Evolutionary conservation across 2,888 invertebrate genomes (phyloP).

Genomic region (Sarcophaga subvicina): DNA sequence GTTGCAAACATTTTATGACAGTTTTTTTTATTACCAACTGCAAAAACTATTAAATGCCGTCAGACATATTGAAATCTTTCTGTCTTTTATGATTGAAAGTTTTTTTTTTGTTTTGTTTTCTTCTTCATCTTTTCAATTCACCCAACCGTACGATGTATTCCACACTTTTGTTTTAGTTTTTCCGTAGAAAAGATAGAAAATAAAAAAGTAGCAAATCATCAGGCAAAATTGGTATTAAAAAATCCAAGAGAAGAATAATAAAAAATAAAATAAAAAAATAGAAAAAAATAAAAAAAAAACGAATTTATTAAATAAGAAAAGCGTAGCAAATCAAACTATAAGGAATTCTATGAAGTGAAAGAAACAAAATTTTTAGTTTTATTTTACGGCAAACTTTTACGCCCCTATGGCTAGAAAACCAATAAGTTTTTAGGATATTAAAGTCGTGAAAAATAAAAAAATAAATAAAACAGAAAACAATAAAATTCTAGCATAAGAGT

Average conservation of each 20-base stretch:
- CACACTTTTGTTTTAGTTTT: slow-evolving; percentile 52
- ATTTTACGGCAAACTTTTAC: slow-evolving; percentile 65
- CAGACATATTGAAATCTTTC: slow-evolving; percentile 65
- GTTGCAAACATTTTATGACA: slow-evolving; percentile 68
- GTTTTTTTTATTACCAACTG: slow-evolving; percentile 59
- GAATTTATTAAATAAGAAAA: slow-evolving; percentile 5
- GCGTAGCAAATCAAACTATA: slow-evolving; percentile 51
- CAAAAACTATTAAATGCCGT: slow-evolving; percentile 66
- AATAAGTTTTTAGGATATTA: slow-evolving; percentile 66
- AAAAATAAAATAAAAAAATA: slow-evolving; percentile 48
- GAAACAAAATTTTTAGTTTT: slow-evolving; percentile 50
- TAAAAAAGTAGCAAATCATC: slow-evolving; percentile 57
- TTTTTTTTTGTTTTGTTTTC: slow-evolving; percentile 52
- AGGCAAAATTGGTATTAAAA: slow-evolving; percentile 35
- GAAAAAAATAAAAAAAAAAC: slow-evolving; percentile 1
- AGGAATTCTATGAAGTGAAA: slow-evolving; percentile 51
- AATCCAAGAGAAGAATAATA: slow-evolving; percentile 9
- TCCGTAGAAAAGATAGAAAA: slow-evolving; percentile 3
- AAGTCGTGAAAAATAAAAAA: slow-evolving; percentile 42
- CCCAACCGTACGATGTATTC: slow-evolving; percentile 10
- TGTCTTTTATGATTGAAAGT: slow-evolving; percentile 64
- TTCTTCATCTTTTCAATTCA: background rate
- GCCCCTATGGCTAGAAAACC: slow-evolving; percentile 65
- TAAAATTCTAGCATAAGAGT: slow-evolving; percentile 17
- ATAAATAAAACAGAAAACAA: slow-evolving; percentile 17